Conservation (phyloP, 2,113 vertebrate species). For the Otocyon megalotis region DNA sequence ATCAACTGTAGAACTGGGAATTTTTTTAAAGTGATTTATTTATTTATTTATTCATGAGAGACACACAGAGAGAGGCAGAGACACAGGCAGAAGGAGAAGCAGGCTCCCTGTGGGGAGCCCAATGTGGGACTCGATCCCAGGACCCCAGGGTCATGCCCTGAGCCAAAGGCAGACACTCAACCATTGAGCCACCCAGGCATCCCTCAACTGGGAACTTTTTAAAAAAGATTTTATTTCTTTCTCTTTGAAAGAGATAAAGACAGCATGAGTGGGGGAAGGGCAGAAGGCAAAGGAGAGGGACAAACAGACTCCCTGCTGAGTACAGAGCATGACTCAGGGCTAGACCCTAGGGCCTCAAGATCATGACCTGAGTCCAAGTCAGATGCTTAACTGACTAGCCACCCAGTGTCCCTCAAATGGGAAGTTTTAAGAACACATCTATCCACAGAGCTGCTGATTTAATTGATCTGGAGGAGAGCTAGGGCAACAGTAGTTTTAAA, state of each 20-base stretch:
- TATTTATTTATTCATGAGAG: background rate
- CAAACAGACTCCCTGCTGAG: background rate
- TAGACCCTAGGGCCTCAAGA: background rate
- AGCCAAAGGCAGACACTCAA: too few species aligned
- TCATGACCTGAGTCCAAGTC: background rate
- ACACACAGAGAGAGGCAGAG: too few species aligned
- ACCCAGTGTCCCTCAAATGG: background rate
- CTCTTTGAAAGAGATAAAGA: background rate
- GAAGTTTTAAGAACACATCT: background rate
- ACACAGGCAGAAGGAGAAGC: too few species aligned
- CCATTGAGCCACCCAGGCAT: too few species aligned
- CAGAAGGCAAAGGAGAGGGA: background rate
- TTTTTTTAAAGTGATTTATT: background rate
- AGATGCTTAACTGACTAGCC: background rate
- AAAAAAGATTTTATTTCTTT: too few species aligned
- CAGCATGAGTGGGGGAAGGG: background rate
- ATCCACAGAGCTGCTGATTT: background rate
- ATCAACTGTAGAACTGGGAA: background rate
- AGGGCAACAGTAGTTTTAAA: constrained; percentile 1
- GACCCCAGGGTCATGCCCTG: too few species aligned
- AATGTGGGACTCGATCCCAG: too few species aligned
- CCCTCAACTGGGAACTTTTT: too few species aligned
- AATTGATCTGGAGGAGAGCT: background rate
- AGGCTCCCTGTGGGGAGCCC: too few species aligned
- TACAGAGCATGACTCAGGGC: background rate